Conservation (phyloP, 1,140 invertebrate genomes). For the Geopemphigus sp. region DNA sequence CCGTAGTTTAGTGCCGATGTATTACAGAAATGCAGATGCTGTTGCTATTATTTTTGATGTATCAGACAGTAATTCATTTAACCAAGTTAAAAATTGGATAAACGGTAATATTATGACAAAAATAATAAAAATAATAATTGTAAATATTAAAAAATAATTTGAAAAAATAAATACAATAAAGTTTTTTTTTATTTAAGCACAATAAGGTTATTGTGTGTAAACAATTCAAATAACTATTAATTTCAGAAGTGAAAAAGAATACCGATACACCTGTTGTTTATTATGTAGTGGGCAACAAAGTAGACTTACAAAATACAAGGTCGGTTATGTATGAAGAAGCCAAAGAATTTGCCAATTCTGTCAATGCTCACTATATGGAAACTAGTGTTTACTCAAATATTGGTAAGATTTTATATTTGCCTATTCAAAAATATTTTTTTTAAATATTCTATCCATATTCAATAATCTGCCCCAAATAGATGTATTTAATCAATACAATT, state of each 20-base stretch:
- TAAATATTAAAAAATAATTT: too few species aligned
- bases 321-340: conserved; percentile 22
- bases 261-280: conserved; percentile 32
- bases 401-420: background rate
- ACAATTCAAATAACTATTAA: background rate
- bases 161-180: too few species aligned
- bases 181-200: too few species aligned
- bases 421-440: too few species aligned
- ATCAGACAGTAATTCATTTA: conserved; percentile 70
- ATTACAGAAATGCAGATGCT: conserved; percentile 84
- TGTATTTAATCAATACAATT: too few species aligned
- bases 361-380: conserved; percentile 39
- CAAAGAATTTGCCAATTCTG: conserved; percentile 34
- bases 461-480: too few species aligned
- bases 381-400: conserved; percentile 34
- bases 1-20: conserved; percentile 85
- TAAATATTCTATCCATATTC: background rate
- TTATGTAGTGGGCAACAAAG: conserved; percentile 47
- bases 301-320: conserved; percentile 10
- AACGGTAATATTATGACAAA: conserved; percentile 58
- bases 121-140: too few species aligned
- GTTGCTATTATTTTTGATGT: conserved; percentile 86
- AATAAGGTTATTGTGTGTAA: too few species aligned
- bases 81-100: conserved; percentile 75
- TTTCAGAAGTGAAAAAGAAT: conserved; percentile 46